Base-by-base conservation (phyloP, 2,113 vertebrate genomes). In the Dasyurus viverrinus region DNA sequence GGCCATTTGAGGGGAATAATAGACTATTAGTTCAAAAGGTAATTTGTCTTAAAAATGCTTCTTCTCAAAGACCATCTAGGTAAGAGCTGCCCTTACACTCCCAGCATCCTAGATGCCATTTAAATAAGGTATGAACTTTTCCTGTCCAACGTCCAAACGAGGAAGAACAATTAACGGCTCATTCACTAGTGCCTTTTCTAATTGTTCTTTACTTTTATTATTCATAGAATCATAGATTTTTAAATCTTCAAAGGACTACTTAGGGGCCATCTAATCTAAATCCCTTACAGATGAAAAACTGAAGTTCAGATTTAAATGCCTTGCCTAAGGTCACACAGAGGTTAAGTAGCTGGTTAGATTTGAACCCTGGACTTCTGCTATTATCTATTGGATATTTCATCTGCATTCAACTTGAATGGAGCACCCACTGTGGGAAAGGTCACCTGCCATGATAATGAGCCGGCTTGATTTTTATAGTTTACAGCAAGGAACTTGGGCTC, bases 1-100 rank as follows among this genome's bases (percentile, higher is more conserved):
- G 52, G 68, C 24, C 12, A 92, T 42, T 94, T 95, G 91, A 42
- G 8, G 8, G 93, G 97, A 94, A 95, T 89, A 94, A 93, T 54
- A 90, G 42, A 23, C 8, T 95, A 68, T 95, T 96, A 92, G 14
- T 90, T 84, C n/a, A 76, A 92, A 94, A 2, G 24, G 3, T 11
- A 91, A 46, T 95, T 96, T 96, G 92, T 91, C 96, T 60, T 96
- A 46, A 95, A 95, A 94, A 91, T 91, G 2, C 1, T 94, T 96
- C 42, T 84, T 1, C 9, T 93, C 92, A 95, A 60, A 93, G 90
- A 52, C 53, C 30, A 96, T 42, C 53, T 93, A 36, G 84, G 91
- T 4, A 94, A 89, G 50, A 89, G 92, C 84, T 95, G 36, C 90
- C 46, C 52, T 47, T 54, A 60, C 23, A 10, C 91, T 25, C 57